phyloP scores from a whole-genome alignment of 1,140 invertebrate species.

The Druon quercuslanigerum region DNA sequence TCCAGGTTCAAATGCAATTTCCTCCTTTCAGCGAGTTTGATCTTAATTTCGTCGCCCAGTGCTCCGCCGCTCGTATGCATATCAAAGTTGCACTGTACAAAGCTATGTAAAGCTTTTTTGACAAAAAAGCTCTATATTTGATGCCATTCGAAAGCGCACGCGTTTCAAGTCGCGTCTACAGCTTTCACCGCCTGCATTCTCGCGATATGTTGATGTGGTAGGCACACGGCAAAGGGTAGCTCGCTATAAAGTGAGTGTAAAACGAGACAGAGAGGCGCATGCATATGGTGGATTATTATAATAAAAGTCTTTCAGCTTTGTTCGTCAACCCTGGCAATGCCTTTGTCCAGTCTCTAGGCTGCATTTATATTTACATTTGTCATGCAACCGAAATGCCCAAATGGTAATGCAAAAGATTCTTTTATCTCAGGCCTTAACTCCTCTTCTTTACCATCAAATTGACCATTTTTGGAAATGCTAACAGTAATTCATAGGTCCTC shows the following conservation, averaged over 20 bases:
- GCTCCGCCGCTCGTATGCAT: neutral
- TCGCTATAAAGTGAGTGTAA: neutral
- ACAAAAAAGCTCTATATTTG: neutral
- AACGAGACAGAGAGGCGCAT: neutral
- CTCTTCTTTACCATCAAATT: neutral
- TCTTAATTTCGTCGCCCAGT: neutral
- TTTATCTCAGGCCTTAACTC: slow-evolving; percentile 4
- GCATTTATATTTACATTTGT: slow-evolving; percentile 23
- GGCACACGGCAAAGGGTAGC: neutral
- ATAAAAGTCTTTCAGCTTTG: slow-evolving; percentile 26
- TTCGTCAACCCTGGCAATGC: slow-evolving; percentile 6
- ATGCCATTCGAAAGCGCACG: slow-evolving; percentile 17
- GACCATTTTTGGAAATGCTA: neutral
- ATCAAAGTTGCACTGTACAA: slow-evolving; percentile 9
- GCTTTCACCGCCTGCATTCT: slow-evolving; percentile 14
- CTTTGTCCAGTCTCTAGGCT: slow-evolving; percentile 1
- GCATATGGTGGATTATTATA: slow-evolving; percentile 26
- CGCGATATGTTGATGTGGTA: slow-evolving; percentile 16
- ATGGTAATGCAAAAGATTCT: slow-evolving; percentile 1
- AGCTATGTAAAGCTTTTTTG: neutral
- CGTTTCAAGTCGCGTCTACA: slow-evolving; percentile 7
- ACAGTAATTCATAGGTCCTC: too few species aligned
- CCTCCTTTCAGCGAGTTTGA: slow-evolving; percentile 10
- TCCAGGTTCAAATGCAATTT: neutral
- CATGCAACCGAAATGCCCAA: slow-evolving; percentile 11